phyloP scores from a whole-genome alignment of 1,140 invertebrate species.

The Drosophila ercepeae region DNA sequence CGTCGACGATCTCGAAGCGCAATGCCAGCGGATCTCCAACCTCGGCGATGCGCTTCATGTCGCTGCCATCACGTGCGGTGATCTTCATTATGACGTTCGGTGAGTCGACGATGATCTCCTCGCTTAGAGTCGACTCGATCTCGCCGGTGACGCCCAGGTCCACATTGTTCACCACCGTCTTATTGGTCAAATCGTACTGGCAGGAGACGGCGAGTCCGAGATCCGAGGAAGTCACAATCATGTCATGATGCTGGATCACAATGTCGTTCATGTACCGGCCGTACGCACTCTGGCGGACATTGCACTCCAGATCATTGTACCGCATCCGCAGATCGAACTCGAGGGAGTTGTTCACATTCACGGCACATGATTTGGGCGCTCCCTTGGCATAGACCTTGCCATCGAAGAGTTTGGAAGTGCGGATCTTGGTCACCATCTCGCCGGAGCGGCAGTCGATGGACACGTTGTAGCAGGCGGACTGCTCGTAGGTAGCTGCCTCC shows the following conservation, averaged over 20 bases:
- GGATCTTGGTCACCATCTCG: constrained; percentile 96
- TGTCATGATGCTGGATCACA: constrained; percentile 97
- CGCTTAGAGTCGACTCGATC: constrained; percentile 90
- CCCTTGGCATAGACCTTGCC: constrained; percentile 97
- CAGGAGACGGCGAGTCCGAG: constrained; percentile 95
- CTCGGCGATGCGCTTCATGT: constrained; percentile 91
- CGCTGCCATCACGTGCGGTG: constrained; percentile 90
- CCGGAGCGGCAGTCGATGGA: constrained; percentile 95
- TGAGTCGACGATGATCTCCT: constrained; percentile 94
- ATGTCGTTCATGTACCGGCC: constrained; percentile 94
- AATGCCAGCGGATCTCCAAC: constrained; percentile 95
- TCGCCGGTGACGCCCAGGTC: constrained; percentile 94
- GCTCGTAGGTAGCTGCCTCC: constrained; percentile 94
- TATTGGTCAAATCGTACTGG: constrained; percentile 96
- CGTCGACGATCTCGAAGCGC: constrained; percentile 95
- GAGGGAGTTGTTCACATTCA: constrained; percentile 92
- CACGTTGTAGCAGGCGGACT: constrained; percentile 97
- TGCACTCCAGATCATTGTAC: constrained; percentile 95
- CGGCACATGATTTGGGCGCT: constrained; percentile 95
- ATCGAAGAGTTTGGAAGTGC: constrained; percentile 96
- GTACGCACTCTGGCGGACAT: constrained; percentile 92
- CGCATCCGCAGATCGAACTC: constrained; percentile 95
- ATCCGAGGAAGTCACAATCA: constrained; percentile 97
- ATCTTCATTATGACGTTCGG: constrained; percentile 98
- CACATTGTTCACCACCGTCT: constrained; percentile 95